Conservation (phyloP, 2,113 vertebrate species). For the Eolophus roseicapilla region DNA sequence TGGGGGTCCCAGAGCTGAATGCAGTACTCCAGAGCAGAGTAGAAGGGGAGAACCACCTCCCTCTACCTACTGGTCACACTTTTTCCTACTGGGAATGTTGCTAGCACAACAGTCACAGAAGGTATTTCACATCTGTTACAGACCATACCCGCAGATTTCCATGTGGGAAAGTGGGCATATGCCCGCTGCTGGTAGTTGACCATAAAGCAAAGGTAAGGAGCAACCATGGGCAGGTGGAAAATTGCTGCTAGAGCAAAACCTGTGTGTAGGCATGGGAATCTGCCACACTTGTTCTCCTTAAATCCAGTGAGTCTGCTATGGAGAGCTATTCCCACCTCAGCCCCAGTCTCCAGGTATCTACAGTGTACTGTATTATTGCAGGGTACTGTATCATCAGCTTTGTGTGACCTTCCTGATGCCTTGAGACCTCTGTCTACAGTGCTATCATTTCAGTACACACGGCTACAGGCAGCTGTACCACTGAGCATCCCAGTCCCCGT, state of each 20-base stretch:
- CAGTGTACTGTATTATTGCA: fast-evolving
- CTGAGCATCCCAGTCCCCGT: not conserved
- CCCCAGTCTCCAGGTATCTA: not conserved
- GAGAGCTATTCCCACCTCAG: not conserved
- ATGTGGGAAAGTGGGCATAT: not conserved
- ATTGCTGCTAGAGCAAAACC: not conserved
- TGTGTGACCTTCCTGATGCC: not conserved
- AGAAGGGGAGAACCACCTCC: not conserved
- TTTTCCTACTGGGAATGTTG: not conserved
- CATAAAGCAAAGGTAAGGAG: not conserved
- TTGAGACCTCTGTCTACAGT: not conserved
- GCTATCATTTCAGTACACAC: not conserved
- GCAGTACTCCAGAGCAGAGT: too few species aligned
- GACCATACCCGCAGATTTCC: not conserved
- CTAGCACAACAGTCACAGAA: not conserved
- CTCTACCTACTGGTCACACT: not conserved
- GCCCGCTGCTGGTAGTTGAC: not conserved
- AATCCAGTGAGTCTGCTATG: not conserved
- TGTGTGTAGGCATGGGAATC: not conserved
- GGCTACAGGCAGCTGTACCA: not conserved
- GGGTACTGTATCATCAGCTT: not conserved
- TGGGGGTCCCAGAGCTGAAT: not conserved
- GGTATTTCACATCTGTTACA: not conserved
- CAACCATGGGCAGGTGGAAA: not conserved
- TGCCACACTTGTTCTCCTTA: not conserved